Evolutionary conservation across 2,113 vertebrate species (phyloP).

Genomic region (Saguinus midas): DNA sequence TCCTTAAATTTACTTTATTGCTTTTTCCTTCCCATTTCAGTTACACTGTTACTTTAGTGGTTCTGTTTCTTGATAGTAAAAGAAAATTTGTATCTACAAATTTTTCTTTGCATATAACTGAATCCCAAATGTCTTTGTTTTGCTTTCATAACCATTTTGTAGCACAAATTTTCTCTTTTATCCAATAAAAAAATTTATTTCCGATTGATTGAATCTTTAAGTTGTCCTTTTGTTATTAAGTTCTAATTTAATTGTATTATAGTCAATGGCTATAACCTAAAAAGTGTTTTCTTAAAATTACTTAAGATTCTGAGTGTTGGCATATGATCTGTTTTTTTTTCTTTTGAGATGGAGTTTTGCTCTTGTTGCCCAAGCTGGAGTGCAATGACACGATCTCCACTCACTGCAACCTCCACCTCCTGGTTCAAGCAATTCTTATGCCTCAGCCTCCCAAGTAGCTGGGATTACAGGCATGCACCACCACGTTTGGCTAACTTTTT

Average conservation of each 20-base stretch:
- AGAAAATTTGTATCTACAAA: neutral
- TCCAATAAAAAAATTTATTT: neutral
- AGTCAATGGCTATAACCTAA: neutral
- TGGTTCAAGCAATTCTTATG: no score
- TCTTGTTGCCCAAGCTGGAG: no score
- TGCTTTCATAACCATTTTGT: neutral
- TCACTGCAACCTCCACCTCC: no score
- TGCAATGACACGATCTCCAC: no score
- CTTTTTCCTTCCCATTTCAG: neutral
- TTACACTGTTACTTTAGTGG: constrained; percentile 13
- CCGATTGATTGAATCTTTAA: neutral
- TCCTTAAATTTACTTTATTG: neutral
- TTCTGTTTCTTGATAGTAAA: constrained; percentile 43
- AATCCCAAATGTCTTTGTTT: constrained; percentile 24
- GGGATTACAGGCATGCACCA: no score
- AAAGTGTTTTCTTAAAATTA: neutral
- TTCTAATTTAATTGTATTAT: constrained; percentile 14
- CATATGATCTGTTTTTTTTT: neutral
- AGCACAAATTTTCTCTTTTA: neutral
- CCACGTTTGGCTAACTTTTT: no score
- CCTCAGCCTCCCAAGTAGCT: no score
- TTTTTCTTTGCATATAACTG: neutral
- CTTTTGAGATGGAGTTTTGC: no score
- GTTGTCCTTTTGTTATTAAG: neutral
- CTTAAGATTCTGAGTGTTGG: neutral